These are phyloP conservation scores for Acrocephalus scirpaceus DNA, from an alignment of 2,797 vertebrate species.

Conservation along the genomic window DNA sequence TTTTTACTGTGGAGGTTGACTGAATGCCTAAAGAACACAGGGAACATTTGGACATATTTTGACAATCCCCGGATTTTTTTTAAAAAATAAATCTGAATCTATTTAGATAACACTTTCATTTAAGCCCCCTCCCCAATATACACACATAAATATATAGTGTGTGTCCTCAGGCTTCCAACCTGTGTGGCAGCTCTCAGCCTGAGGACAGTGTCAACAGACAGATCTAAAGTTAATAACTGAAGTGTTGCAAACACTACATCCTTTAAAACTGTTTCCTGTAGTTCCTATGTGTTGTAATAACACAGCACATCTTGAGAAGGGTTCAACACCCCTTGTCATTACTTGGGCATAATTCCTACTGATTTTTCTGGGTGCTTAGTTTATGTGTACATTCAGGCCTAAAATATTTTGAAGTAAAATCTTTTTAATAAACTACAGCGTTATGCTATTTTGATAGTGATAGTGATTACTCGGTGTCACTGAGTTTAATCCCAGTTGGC, in stretches of 20 bases:
- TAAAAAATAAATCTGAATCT: neutral
- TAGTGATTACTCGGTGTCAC: neutral
- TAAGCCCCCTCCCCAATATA: neutral
- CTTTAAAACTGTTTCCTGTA: neutral
- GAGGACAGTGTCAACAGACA: neutral
- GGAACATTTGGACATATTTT: slow-evolving; percentile 8
- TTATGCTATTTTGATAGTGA: neutral
- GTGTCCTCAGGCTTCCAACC: neutral
- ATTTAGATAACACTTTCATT: slow-evolving; percentile 23
- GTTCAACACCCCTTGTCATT: neutral
- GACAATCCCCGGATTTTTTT: neutral
- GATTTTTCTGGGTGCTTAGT: neutral
- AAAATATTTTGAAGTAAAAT: slow-evolving; percentile 18
- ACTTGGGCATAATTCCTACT: neutral
- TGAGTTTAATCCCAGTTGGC: neutral
- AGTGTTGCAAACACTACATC: neutral
- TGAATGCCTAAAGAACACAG: neutral
- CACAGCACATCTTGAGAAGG: neutral
- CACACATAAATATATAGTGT: neutral
- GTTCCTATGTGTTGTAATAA: neutral
- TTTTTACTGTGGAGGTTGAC: neutral
- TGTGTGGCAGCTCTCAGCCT: neutral
- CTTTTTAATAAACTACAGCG: neutral
- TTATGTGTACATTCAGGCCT: neutral
- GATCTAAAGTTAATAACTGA: neutral